Conservation (phyloP, 2,888 invertebrate species). For the Anorthoa munda region DNA sequence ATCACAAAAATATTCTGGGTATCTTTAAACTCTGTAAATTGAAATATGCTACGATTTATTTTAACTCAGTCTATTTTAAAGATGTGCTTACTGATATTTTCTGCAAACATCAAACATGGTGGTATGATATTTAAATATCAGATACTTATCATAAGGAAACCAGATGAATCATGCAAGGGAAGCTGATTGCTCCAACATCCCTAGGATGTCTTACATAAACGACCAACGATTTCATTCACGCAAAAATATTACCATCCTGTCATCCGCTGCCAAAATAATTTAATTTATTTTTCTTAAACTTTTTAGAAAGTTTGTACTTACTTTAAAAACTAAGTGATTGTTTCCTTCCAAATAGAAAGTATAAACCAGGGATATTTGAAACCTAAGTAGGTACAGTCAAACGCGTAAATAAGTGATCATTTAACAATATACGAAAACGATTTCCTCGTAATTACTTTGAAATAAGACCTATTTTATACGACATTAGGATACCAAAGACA, state of each 20-base stretch:
- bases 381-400: conserved; percentile 37
- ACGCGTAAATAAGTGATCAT: neutral
- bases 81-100: neutral
- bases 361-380: conserved; percentile 62
- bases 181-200: conserved; percentile 55
- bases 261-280: conserved; percentile 45
- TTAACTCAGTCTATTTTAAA: too few relatives aligned
- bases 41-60: neutral
- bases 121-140: conserved; percentile 15
- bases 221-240: conserved; percentile 23
- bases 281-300: conserved; percentile 47
- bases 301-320: conserved; percentile 69
- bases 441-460: neutral
- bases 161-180: conserved; percentile 37
- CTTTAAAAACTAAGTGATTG: conserved; percentile 67
- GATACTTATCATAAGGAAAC: conserved; percentile 60
- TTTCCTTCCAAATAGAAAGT: conserved; percentile 79
- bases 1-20: neutral
- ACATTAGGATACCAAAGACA: neutral
- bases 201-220: conserved; percentile 55
- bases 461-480: neutral
- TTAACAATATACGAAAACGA: neutral
- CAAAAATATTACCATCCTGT: conserved; percentile 55
- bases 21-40: neutral
- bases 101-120: neutral